Evolutionary conservation across 2,113 vertebrate genomes (phyloP).

Genomic region (Ibidorhyncha struthersii): DNA sequence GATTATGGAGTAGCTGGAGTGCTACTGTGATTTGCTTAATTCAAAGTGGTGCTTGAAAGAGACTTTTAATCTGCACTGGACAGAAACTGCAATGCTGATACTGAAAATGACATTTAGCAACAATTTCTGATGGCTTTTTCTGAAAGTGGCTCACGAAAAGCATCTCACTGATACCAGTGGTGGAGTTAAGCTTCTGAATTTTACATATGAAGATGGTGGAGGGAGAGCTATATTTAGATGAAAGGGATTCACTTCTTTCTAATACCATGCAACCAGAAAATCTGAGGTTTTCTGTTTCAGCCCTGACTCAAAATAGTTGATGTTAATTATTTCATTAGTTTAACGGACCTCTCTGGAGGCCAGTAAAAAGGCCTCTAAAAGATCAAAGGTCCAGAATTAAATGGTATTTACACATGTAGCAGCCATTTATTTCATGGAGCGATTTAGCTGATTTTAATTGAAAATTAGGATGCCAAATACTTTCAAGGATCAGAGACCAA

Average conservation of each 20-base stretch:
- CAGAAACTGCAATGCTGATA: constrained; percentile 49
- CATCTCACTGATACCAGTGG: not conserved
- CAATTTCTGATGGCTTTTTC: constrained; percentile 52
- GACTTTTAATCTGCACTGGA: constrained; percentile 44
- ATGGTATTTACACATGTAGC: not conserved
- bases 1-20: constrained; percentile 30
- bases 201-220: constrained; percentile 9
- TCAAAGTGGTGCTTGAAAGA: constrained; percentile 56
- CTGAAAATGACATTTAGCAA: constrained; percentile 43
- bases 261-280: not conserved
- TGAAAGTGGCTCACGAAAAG: constrained; percentile 28
- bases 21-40: constrained; percentile 41
- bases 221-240: constrained; percentile 43
- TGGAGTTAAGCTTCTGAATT: constrained; percentile 40
- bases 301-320: not conserved
- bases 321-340: not conserved
- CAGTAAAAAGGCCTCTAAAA: not conserved
- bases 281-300: not conserved
- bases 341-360: not conserved
- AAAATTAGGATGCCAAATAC: constrained; percentile 1
- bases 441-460: not conserved
- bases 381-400: constrained; percentile 17
- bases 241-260: constrained; percentile 8
- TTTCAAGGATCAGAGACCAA: not conserved
- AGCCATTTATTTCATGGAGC: not conserved